phyloP scores from a whole-genome alignment of 2,888 invertebrate species.

The Hemistola chrysoprasaria region DNA sequence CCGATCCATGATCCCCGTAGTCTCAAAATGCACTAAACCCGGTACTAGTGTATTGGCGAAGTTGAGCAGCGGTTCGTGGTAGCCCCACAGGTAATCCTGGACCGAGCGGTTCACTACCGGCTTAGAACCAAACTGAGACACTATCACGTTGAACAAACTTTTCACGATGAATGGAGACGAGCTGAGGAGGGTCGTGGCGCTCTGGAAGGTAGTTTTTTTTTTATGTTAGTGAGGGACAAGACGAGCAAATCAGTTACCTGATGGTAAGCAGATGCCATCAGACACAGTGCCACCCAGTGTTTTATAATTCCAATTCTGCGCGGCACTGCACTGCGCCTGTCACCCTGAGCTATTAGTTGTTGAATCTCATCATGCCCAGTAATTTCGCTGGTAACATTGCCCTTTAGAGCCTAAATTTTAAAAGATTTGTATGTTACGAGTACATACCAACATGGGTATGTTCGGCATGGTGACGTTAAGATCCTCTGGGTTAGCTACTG shows the following conservation, averaged over 20 bases:
- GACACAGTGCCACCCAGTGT: too few species aligned
- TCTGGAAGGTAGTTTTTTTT: slow-evolving; percentile 26
- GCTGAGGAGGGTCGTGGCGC: slow-evolving; percentile 68
- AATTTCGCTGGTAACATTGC: too few species aligned
- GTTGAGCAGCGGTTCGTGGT: slow-evolving; percentile 34
- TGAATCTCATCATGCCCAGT: too few species aligned
- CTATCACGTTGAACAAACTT: slow-evolving; percentile 81
- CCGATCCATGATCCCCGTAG: slow-evolving; percentile 88
- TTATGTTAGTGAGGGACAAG: too few species aligned
- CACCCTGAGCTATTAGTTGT: too few species aligned
- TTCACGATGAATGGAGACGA: slow-evolving; percentile 80
- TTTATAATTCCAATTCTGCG: too few species aligned
- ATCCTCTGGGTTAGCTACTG: slow-evolving; percentile 83
- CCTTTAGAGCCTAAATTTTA: too few species aligned
- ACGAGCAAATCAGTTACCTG: too few species aligned
- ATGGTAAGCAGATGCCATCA: too few species aligned
- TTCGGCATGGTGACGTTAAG: slow-evolving; percentile 86
- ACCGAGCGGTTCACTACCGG: slow-evolving; percentile 69
- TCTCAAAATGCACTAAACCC: slow-evolving; percentile 85
- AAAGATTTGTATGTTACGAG: too few species aligned
- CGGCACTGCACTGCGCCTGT: too few species aligned
- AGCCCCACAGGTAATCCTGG: slow-evolving; percentile 39
- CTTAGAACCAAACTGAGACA: slow-evolving; percentile 78
- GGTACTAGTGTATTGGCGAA: slow-evolving; percentile 57
- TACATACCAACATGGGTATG: slow-evolving; percentile 86